A percentile compares a stretch with the other conserved stretches of the same genome.
Evolutionary conservation across 2,797 vertebrate genomes (phyloP).

Genomic region (Harpia harpyja): DNA sequence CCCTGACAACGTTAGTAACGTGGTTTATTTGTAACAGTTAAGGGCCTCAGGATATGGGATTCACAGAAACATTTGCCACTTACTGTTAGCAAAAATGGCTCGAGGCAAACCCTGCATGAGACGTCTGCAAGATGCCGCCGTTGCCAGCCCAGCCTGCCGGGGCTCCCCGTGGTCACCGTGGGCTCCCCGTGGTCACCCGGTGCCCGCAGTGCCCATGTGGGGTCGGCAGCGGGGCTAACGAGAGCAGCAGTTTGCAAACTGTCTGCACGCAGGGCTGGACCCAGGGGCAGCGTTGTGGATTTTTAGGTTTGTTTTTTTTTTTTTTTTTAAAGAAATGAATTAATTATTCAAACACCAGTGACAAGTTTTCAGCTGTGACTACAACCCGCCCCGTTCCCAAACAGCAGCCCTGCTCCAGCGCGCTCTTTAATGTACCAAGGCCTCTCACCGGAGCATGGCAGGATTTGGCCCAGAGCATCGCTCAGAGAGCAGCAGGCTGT

Average conservation of each 20-base stretch:
- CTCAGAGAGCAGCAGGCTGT: not conserved
- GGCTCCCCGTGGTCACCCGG: too few relatives aligned
- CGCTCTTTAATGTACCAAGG: fast-evolving
- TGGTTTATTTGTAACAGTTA: not conserved
- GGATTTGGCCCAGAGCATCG: not conserved
- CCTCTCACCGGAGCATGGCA: not conserved
- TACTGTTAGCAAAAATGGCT: constrained; percentile 43
- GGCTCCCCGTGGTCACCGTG: not conserved
- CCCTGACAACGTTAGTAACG: not conserved
- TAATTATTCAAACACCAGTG: not conserved
- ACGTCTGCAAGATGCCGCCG: constrained; percentile 35
- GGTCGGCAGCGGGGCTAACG: not conserved
- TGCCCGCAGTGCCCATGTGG: not conserved
- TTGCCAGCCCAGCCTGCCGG: not conserved
- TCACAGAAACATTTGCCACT: not conserved
- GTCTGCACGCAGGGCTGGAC: not conserved
- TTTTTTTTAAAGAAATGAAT: not conserved
- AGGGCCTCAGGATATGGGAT: not conserved
- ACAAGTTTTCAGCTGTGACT: not conserved
- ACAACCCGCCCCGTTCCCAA: not conserved
- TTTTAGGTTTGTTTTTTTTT: not conserved
- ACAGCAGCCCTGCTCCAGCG: not conserved
- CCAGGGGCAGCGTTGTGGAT: not conserved
- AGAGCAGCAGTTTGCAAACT: not conserved
- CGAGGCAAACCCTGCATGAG: constrained; percentile 66